Conservation (phyloP, 2,888 invertebrate species). For the Anthrax anthrax region DNA sequence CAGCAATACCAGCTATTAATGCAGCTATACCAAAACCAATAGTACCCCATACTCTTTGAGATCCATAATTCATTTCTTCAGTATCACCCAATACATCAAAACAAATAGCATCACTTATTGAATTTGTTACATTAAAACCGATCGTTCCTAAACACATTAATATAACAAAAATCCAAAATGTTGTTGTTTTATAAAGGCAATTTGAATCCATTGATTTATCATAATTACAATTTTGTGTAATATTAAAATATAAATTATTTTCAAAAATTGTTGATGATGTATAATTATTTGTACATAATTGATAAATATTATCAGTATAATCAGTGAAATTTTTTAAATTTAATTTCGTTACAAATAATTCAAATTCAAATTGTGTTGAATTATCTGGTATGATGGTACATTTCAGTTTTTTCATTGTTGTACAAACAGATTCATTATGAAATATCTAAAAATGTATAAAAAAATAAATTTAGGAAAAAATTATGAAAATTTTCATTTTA, state of each 20-base stretch:
- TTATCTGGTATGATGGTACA: conserved; percentile 3
- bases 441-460: conserved; percentile 1
- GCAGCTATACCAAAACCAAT: conserved; percentile 66
- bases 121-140: conserved; percentile 71
- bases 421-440: conserved; percentile 6
- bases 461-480: neutral
- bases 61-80: conserved; percentile 54
- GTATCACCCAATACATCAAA: conserved; percentile 69
- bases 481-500: neutral
- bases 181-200: conserved; percentile 42
- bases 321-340: neutral
- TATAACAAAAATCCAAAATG: conserved; percentile 61
- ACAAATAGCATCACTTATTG: conserved; percentile 79
- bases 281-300: neutral
- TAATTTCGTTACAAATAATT: neutral
- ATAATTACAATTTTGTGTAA: conserved; percentile 4
- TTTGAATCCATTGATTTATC: conserved; percentile 9
- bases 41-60: conserved; percentile 71
- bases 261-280: neutral
- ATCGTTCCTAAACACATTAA: conserved; percentile 61
- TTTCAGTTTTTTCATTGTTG: conserved; percentile 4
- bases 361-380: neutral
- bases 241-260: neutral
- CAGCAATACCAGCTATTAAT: conserved; percentile 50
- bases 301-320: neutral